Evolutionary conservation across 2,113 vertebrate species (phyloP).

Genomic region (Prunella fulvescens): DNA sequence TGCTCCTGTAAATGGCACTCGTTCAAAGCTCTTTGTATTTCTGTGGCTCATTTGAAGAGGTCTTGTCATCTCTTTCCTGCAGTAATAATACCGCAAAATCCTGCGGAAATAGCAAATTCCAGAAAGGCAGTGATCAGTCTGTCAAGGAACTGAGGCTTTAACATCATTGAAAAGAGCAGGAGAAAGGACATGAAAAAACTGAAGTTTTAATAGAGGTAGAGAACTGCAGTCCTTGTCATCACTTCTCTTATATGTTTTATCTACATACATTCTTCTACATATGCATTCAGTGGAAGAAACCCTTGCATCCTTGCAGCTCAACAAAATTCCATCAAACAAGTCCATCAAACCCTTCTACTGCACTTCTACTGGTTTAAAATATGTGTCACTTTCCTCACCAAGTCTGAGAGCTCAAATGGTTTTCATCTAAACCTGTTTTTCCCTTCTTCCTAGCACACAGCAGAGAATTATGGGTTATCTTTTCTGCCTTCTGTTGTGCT

Average conservation of each 20-base stretch:
- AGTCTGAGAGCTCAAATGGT: neutral
- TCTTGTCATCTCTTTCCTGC: constrained; percentile 21
- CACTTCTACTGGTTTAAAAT: neutral
- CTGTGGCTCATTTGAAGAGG: constrained; percentile 38
- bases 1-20: constrained; percentile 58
- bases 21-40: constrained; percentile 54
- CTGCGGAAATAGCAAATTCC: neutral
- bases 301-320: neutral
- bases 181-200: neutral
- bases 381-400: neutral
- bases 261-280: neutral
- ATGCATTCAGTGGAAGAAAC: neutral
- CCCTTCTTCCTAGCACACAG: neutral
- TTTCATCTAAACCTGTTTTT: neutral
- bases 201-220: neutral
- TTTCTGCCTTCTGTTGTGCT: constrained; percentile 28
- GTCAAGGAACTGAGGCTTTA: neutral
- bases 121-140: neutral
- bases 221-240: neutral
- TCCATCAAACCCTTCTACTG: neutral
- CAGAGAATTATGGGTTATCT: neutral
- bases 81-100: neutral
- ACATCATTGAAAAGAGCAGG: neutral
- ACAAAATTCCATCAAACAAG: neutral
- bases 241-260: neutral